These are phyloP conservation scores for Epistrophe eligans DNA, from an alignment of 2,888 invertebrate genomes.

Conservation along the genomic window DNA sequence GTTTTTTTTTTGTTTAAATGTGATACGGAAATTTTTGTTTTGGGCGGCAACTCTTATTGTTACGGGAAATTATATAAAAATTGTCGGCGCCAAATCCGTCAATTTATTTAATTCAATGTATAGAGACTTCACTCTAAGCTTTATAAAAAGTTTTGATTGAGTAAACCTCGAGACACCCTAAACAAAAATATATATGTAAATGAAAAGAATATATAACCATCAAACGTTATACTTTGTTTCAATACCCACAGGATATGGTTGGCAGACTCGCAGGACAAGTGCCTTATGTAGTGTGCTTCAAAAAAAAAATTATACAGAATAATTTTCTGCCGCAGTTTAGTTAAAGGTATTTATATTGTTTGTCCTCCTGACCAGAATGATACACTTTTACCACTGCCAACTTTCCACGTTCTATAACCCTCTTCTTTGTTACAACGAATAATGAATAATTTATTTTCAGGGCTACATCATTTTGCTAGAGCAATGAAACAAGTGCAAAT, in stretches of 20 bases:
- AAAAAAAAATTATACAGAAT: constrained; percentile 41
- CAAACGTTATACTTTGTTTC: constrained; percentile 39
- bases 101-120: too few relatives aligned
- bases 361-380: constrained; percentile 24
- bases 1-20: too few relatives aligned
- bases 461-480: constrained; percentile 53
- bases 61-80: too few relatives aligned
- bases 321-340: constrained; percentile 35
- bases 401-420: too few relatives aligned
- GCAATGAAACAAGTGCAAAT: constrained; percentile 24
- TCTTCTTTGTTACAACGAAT: too few relatives aligned
- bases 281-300: constrained; percentile 31
- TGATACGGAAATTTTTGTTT: too few relatives aligned
- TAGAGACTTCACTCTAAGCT: too few relatives aligned
- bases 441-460: constrained; percentile 71
- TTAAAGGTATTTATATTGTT: constrained; percentile 8
- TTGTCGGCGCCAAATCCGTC: too few relatives aligned
- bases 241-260: constrained; percentile 37
- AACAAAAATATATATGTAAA: neutral
- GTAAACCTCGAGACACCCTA: neutral
- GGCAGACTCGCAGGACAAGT: constrained; percentile 41
- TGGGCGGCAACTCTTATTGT: too few relatives aligned
- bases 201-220: constrained; percentile 47
- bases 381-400: too few relatives aligned
- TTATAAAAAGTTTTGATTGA: neutral